Evolutionary conservation across 2,113 vertebrate species (phyloP), one percentile per base, ranked within the genome.

Genomic region (Pollachius pollachius): DNA sequence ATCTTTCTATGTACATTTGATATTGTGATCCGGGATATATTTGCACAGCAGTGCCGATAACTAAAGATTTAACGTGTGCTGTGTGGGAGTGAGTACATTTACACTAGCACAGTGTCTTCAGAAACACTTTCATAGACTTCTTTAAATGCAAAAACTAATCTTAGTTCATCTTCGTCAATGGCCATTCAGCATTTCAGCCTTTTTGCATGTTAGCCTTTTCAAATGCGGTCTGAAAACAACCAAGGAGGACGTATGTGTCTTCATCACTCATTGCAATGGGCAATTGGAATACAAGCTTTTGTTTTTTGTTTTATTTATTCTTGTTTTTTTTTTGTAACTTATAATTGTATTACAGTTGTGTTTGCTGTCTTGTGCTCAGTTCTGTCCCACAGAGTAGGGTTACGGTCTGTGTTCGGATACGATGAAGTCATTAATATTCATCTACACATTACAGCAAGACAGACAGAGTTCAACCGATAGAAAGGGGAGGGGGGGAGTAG

Each of bases 381-480:
- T 41, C 21, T 62, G 52, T 37, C 21, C 67, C 15, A 11, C 69
- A 60, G 34, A 23, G 54, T 23, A 64, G 30, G 37, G 63, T 27
- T 48, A 41, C 15, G 11, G 57, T 69, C 52, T 63, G 41, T 25
- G 75, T 71, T 74, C 64, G 59, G 74, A 79, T 70, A 77, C 52
- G 16, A 72, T 64, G 58, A 61, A 78, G 69, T 80, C 68, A 52
- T 68, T 69, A 69, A 80, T 72, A 78, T 25, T 70, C 11, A 41
- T 69, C 65, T 71, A 58, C 57, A 27, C 70, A 18, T 18, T 8
- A 37, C 1, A 70, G 71, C 71, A 67, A 88, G 79, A 83, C 76
- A 85, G 72, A 88, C 65, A 89, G 86, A 88, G 62, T 18, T 60
- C 63, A 30, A 76, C 37, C 17, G 52, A 84, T 68, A 52, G 71